Conservation (phyloP, 2,797 vertebrate genomes). For the Gobio occitaniae region DNA sequence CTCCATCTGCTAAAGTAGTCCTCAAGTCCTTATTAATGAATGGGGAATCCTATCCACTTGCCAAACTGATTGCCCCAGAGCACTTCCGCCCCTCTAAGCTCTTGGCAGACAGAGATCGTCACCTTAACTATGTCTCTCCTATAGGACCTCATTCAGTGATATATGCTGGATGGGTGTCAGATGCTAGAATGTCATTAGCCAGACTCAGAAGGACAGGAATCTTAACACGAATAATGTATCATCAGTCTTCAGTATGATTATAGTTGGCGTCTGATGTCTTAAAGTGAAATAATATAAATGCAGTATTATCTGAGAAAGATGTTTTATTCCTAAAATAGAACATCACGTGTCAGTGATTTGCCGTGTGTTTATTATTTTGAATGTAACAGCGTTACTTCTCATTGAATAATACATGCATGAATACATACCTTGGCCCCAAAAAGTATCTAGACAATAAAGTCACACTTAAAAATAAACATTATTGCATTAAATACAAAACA, state of each 20-base stretch:
- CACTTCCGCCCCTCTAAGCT: not conserved
- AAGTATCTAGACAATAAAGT: not conserved
- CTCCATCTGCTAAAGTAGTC: not conserved
- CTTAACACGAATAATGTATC: conserved; percentile 33
- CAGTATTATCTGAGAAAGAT: not conserved
- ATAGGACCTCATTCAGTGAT: not conserved
- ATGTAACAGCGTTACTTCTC: not conserved
- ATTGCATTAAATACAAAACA: not conserved
- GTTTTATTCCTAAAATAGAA: not conserved
- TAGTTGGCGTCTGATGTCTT: conserved; percentile 42
- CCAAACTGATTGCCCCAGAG: not conserved
- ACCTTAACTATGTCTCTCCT: not conserved
- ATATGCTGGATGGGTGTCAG: conserved; percentile 28
- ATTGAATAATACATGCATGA: conserved; percentile 7
- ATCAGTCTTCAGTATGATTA: conserved; percentile 38
- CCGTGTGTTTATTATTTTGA: not conserved
- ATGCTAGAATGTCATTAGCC: conserved; percentile 35
- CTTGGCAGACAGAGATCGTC: not conserved
- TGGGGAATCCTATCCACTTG: not conserved
- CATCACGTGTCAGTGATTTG: not conserved
- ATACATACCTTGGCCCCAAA: not conserved
- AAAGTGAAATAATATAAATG: conserved; percentile 26
- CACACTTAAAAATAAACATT: not conserved
- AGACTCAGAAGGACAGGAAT: conserved; percentile 3
- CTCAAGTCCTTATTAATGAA: not conserved